These are phyloP conservation scores for Lindbergichthys nudifrons DNA, from an alignment of 2,797 vertebrate species.

Conservation along the genomic window DNA sequence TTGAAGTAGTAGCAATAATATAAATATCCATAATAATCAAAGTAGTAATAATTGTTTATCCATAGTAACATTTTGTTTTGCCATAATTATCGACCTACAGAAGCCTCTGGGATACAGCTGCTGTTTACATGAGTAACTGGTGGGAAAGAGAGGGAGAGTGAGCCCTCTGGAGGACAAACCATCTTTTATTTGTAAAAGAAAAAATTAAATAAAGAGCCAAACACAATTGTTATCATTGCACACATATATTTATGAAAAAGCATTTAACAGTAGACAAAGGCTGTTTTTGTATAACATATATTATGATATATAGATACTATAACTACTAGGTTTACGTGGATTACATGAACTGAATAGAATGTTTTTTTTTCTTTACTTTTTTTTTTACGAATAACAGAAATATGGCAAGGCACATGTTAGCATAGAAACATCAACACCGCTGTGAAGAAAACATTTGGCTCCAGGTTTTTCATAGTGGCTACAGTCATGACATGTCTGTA, in stretches of 20 bases:
- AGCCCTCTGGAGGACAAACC: slow-evolving; percentile 44
- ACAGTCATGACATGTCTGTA: slow-evolving; percentile 22
- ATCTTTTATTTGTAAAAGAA: not conserved
- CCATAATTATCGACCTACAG: too few species aligned
- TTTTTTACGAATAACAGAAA: slow-evolving; percentile 42
- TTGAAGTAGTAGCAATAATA: too few species aligned
- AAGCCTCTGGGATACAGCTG: not conserved
- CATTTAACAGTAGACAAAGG: slow-evolving; percentile 59
- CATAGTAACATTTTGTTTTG: too few species aligned
- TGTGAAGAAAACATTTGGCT: slow-evolving; percentile 49
- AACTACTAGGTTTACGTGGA: slow-evolving; percentile 54
- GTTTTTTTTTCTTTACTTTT: not conserved
- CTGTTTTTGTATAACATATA: slow-evolving; percentile 56
- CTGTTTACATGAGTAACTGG: not conserved
- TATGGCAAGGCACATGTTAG: slow-evolving; percentile 45
- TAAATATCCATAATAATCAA: too few species aligned
- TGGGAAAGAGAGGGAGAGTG: not conserved
- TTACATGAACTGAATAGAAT: slow-evolving; percentile 36
- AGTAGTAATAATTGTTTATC: too few species aligned
- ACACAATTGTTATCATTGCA: slow-evolving; percentile 52
- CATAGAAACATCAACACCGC: slow-evolving; percentile 13
- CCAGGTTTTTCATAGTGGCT: slow-evolving; percentile 37
- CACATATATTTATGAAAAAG: slow-evolving; percentile 73
- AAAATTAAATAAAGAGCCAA: slow-evolving; percentile 1
- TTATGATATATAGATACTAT: slow-evolving; percentile 35